These are phyloP conservation scores for Polypedilum vanderplanki DNA, from an alignment of 1,140 invertebrate genomes.

Conservation along the genomic window DNA sequence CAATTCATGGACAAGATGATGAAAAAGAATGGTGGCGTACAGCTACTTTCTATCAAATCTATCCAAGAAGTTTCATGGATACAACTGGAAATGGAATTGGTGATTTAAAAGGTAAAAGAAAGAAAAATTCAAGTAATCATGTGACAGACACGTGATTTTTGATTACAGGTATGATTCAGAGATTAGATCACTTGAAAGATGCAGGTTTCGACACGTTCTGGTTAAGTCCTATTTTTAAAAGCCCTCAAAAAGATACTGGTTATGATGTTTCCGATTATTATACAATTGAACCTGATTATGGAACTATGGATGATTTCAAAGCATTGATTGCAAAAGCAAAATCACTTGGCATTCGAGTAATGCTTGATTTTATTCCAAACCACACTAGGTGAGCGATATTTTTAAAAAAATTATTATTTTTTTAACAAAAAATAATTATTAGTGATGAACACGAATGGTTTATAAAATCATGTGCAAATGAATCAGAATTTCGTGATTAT, in stretches of 20 bases:
- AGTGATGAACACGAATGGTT: slow-evolving; percentile 63
- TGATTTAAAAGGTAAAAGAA: slow-evolving; percentile 45
- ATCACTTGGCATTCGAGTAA: not conserved
- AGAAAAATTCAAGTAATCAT: not conserved
- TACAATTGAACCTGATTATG: not conserved
- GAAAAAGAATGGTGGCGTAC: not conserved
- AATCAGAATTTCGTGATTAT: slow-evolving; percentile 51
- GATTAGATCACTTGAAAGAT: slow-evolving; percentile 45
- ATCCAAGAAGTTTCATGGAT: slow-evolving; percentile 52
- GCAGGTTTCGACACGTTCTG: slow-evolving; percentile 48
- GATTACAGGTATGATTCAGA: not conserved
- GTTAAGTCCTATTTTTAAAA: slow-evolving; percentile 41
- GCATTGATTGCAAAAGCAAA: not conserved
- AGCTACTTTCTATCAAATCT: slow-evolving; percentile 51
- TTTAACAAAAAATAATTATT: slow-evolving; percentile 37
- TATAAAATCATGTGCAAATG: slow-evolving; percentile 45
- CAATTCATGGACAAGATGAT: not conserved
- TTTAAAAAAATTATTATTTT: not conserved
- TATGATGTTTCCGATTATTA: slow-evolving; percentile 16
- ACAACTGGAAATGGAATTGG: slow-evolving; percentile 53
- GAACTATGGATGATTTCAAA: slow-evolving; percentile 1
- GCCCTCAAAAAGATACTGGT: slow-evolving; percentile 31
- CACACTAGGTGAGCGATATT: not conserved
- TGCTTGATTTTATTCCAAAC: not conserved
- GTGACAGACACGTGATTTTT: not conserved